Base-by-base conservation (phyloP, 2,113 vertebrate genomes). In the Sterna hirundo region DNA sequence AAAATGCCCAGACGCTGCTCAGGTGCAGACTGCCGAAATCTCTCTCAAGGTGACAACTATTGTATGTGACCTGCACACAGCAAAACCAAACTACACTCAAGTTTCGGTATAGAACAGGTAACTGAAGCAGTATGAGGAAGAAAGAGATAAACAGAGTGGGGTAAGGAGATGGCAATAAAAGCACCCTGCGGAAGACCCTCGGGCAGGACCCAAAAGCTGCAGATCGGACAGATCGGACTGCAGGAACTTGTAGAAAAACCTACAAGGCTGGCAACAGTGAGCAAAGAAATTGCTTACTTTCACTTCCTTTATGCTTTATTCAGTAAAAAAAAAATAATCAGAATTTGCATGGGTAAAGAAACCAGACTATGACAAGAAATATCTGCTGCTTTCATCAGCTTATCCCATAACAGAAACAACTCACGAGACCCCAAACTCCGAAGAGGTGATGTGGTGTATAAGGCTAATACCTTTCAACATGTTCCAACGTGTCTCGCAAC, bases 381-480 rank as follows among this genome's bases (percentile, higher is more conserved):
- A 77, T 13, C 68, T 95, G 60, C 10, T 77, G 47, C 76, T 88
- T 90, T 94, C 86, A 88, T 54, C 72, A 81, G 78, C 38, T 86
- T 66, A 16, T n/a, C 38, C 58, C 13, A 3, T 21, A 65, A 62
- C 42, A 96, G 54, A 60, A 88, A 26, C 38, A 78, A n/a, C 60
- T 77, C 71, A 40, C 16, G 34, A 47, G 38, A 49, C 26, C 51
- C 61, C 79, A 34, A n/a, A 4, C n/a, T 44, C 77, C 34, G 12
- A 68, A 40, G 58, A 90, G 81, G 79, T 62, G 79, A 51, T 42
- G 70, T 1, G 62, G 69, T 57, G 72, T 36, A 15, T 2, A 47
- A 86, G 68, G 71, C 76, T 88, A 55, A 88, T 60, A 78, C 57
- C 81, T 93, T 94, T 87, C 83, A 94, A 69, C 81, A 51, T 26